A percentile compares a stretch with the other conserved stretches of the same genome.
Conservation (phyloP, 2,797 vertebrate species). For the Helicolenus hilgendorfi region DNA sequence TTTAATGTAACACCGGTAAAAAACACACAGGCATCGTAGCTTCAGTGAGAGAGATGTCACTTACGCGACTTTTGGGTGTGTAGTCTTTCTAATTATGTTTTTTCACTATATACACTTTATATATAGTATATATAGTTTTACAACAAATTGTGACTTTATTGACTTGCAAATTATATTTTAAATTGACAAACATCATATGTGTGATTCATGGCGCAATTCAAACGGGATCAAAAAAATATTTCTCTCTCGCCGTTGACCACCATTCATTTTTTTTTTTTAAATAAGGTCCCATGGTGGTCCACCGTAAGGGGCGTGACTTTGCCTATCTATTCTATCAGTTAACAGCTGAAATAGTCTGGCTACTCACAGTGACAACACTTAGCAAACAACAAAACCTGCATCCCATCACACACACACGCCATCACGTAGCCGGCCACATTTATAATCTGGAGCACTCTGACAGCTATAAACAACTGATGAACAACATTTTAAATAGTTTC, state of each 20-base stretch:
- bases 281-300: neutral
- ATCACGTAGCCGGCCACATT: neutral
- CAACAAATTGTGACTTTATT: no score
- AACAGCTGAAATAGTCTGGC: neutral
- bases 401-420: neutral
- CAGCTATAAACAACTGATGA: conserved; percentile 61
- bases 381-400: neutral
- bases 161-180: neutral
- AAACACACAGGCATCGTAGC: no score
- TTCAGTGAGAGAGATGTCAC: no score
- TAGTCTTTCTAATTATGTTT: no score
- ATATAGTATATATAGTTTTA: no score
- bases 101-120: no score
- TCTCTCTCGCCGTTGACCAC: neutral
- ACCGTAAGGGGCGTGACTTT: neutral
- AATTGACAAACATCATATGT: neutral
- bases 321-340: conserved; percentile 1
- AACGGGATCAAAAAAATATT: neutral
- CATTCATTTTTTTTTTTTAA: neutral
- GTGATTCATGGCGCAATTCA: neutral
- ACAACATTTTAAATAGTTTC: conserved; percentile 62
- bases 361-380: neutral
- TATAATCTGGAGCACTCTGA: conserved; percentile 18
- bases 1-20: no score
- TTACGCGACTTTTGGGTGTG: no score